A percentile compares a stretch with the other conserved stretches of the same genome.
These are phyloP conservation scores for Leptarthrus brevirostris DNA, from an alignment of 2,888 invertebrate genomes.

Conservation along the genomic window DNA sequence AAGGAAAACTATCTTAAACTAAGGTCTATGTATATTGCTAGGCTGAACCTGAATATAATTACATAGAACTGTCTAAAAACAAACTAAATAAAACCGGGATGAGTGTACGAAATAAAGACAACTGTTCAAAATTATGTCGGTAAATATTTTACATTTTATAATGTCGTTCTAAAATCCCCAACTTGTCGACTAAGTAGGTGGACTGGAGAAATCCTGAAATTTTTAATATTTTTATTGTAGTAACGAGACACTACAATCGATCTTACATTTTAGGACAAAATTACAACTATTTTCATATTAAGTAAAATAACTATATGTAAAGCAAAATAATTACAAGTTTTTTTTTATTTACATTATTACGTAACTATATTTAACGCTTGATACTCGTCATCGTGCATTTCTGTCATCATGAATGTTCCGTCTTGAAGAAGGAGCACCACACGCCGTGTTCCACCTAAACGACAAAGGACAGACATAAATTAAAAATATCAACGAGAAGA, in stretches of 20 bases:
- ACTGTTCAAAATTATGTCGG: too few relatives aligned
- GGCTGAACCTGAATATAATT: too few relatives aligned
- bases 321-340: background rate
- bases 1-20: too few relatives aligned
- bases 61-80: too few relatives aligned
- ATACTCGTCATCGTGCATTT: slow-evolving; percentile 86
- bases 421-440: slow-evolving; percentile 87
- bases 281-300: background rate
- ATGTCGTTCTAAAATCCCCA: too few relatives aligned
- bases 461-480: too few relatives aligned
- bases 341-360: slow-evolving; percentile 59
- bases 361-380: slow-evolving; percentile 65
- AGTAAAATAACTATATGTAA: background rate
- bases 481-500: slow-evolving; percentile 13
- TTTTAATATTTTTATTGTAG: background rate
- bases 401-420: slow-evolving; percentile 88
- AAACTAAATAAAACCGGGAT: too few relatives aligned
- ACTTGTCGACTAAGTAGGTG: too few relatives aligned
- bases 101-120: too few relatives aligned
- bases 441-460: slow-evolving; percentile 83
- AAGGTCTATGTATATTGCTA: too few relatives aligned
- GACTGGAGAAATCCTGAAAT: too few relatives aligned
- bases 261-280: background rate
- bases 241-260: background rate
- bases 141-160: too few relatives aligned